These are phyloP conservation scores for Aphidius gifuensis DNA, from an alignment of 1,140 invertebrate genomes.

Conservation along the genomic window DNA sequence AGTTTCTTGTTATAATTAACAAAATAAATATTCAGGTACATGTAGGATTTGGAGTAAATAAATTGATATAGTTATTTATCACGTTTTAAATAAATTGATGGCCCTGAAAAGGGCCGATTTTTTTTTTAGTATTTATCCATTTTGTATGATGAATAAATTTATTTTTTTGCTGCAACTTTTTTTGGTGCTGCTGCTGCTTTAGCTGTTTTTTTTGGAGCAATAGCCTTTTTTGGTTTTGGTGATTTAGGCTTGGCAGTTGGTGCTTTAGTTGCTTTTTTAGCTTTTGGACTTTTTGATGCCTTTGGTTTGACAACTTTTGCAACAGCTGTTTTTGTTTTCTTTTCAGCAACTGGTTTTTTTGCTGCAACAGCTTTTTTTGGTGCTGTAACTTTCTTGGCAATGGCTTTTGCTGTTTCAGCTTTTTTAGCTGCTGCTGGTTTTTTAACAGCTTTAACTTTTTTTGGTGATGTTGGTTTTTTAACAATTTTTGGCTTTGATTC, in stretches of 20 bases:
- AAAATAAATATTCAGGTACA: no score
- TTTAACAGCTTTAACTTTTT: conserved; percentile 10
- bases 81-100: neutral
- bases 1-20: no score
- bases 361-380: neutral
- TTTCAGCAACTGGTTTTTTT: conserved; percentile 1
- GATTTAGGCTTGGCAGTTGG: conserved; percentile 16
- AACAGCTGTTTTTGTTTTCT: neutral
- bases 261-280: conserved; percentile 6
- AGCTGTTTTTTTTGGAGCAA: conserved; percentile 5
- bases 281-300: conserved; percentile 1
- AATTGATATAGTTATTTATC: no score
- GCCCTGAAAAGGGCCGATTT: conserved; percentile 6
- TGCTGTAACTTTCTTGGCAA: neutral
- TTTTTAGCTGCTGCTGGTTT: neutral
- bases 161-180: neutral
- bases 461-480: neutral
- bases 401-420: neutral
- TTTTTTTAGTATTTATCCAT: neutral
- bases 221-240: conserved; percentile 14
- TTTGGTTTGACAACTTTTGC: neutral
- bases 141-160: neutral
- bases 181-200: conserved; percentile 4
- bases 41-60: no score
- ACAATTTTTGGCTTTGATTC: neutral